A percentile compares a stretch with the other conserved stretches of the same genome.
Conservation (phyloP, 2,113 vertebrate species). For the Terrapene triunguis region DNA sequence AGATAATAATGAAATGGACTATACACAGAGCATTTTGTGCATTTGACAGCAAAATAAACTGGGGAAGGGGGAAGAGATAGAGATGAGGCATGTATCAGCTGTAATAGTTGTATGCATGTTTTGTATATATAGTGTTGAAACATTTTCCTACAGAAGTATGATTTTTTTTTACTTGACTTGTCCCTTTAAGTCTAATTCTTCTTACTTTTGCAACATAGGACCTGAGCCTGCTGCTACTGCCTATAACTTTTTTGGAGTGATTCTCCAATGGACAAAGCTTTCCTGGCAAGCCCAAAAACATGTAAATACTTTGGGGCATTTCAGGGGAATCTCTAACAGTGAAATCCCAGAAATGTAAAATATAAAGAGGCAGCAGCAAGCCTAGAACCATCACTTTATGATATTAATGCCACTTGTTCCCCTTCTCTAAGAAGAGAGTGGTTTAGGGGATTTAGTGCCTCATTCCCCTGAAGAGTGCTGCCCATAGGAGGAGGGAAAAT, state of each 20-base stretch:
- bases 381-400: background rate
- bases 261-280: background rate
- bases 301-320: background rate
- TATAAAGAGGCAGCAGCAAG: constrained; percentile 11
- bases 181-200: background rate
- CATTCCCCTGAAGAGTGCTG: background rate
- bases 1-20: background rate
- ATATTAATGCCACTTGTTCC: background rate
- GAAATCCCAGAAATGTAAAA: background rate
- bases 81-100: background rate
- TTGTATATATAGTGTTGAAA: background rate
- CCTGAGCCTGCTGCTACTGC: background rate
- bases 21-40: background rate
- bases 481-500: background rate
- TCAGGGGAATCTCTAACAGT: background rate
- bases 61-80: background rate
- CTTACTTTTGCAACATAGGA: background rate
- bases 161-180: background rate
- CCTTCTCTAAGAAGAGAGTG: background rate
- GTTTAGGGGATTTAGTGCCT: background rate
- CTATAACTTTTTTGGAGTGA: background rate
- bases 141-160: background rate
- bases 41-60: background rate
- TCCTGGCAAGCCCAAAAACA: background rate
- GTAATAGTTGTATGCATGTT: background rate